Conservation (phyloP, 1,140 invertebrate genomes). For the Chionoecetes opilio region DNA sequence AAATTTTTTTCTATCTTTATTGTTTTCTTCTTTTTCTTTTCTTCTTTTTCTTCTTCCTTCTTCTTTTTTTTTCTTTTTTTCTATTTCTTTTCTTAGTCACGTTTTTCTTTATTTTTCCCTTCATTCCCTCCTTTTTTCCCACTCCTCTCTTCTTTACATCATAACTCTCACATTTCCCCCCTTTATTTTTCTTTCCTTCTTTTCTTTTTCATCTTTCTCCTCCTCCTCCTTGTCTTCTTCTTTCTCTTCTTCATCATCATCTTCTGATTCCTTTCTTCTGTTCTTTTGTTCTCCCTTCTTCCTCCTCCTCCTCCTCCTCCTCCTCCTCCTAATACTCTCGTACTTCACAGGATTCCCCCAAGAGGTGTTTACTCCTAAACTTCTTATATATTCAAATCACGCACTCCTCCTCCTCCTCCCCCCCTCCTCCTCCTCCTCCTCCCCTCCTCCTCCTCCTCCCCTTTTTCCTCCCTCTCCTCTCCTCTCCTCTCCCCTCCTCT, state of each 20-base stretch:
- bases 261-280: not conserved
- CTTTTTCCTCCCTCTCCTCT: not conserved
- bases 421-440: not conserved
- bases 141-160: not conserved
- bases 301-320: conserved; percentile 22
- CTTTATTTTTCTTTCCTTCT: not conserved
- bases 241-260: not conserved
- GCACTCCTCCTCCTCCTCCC: conserved; percentile 12
- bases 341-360: not conserved
- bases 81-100: too few species aligned
- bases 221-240: not conserved
- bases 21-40: too few species aligned
- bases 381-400: conserved; percentile 12
- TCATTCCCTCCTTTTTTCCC: not conserved
- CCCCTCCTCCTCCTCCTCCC: too few species aligned
- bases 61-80: too few species aligned
- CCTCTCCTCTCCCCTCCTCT: not conserved
- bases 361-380: conserved; percentile 28
- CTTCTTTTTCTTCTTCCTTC: too few species aligned
- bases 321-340: not conserved
- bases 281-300: not conserved
- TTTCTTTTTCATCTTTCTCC: not conserved
- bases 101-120: too few species aligned
- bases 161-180: not conserved
- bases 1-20: too few species aligned